Evolutionary conservation across 2,113 vertebrate genomes (phyloP).

Genomic region (Esox niger): DNA sequence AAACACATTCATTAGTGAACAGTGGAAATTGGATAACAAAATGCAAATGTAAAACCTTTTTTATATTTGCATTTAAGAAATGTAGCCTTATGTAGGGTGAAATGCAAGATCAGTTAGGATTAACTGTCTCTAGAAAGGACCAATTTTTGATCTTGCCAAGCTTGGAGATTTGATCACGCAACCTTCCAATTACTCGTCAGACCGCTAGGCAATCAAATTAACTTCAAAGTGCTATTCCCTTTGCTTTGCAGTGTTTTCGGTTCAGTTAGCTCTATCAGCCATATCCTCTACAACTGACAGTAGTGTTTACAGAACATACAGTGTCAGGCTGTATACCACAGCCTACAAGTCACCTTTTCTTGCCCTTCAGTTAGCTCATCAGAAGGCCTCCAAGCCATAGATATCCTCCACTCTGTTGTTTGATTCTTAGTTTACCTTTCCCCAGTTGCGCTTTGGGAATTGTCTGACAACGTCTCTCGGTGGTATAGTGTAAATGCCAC

Average conservation of each 20-base stretch:
- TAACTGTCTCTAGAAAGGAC: no score
- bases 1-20: constrained; percentile 43
- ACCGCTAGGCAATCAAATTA: no score
- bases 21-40: constrained; percentile 34
- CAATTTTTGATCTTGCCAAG: no score
- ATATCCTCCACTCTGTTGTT: neutral
- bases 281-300: neutral
- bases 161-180: no score
- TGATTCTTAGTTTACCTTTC: neutral
- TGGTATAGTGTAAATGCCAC: constrained; percentile 6
- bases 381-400: neutral
- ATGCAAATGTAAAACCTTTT: constrained; percentile 1
- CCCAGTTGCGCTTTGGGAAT: neutral
- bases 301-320: neutral
- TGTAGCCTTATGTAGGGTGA: no score
- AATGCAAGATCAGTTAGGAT: no score
- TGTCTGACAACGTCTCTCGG: neutral
- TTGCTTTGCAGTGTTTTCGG: no score
- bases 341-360: constrained; percentile 4
- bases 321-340: neutral
- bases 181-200: no score
- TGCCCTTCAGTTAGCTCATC: neutral
- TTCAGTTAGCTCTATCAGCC: neutral
- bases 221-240: no score
- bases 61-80: no score